Percentiles rank a stretch among this genome's conserved stretches.
Conservation (phyloP, 1,140 invertebrate species). For the Heliconius hermathena region DNA sequence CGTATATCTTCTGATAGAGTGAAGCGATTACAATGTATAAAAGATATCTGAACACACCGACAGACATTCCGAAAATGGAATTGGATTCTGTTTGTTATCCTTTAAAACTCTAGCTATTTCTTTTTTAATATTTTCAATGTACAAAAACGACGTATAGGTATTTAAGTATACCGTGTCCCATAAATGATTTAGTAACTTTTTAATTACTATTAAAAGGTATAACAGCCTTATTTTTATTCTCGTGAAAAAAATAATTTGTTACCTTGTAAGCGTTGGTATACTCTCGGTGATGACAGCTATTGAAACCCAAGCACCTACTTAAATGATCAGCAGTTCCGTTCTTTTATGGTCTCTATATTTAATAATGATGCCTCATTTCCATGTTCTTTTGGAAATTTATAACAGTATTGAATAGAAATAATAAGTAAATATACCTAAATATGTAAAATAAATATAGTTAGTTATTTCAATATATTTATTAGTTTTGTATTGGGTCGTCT, state of each 20-base stretch:
- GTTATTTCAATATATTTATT: too few species aligned
- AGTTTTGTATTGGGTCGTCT: too few species aligned
- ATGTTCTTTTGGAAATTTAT: not conserved
- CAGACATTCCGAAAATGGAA: too few species aligned
- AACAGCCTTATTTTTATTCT: not conserved
- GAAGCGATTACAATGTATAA: too few species aligned
- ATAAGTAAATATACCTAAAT: not conserved
- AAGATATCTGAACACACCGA: too few species aligned
- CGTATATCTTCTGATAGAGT: too few species aligned
- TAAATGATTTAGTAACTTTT: too few species aligned
- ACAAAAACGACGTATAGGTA: too few species aligned
- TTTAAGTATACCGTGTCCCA: too few species aligned
- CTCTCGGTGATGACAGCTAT: not conserved
- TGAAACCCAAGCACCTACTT: not conserved
- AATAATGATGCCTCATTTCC: not conserved
- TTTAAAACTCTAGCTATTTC: too few species aligned
- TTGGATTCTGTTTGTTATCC: too few species aligned
- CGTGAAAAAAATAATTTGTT: not conserved
- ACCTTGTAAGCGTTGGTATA: not conserved
- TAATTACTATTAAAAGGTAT: not conserved
- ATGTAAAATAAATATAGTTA: not conserved
- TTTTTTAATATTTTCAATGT: too few species aligned
- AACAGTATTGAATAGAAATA: not conserved
- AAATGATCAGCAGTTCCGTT: conserved; percentile 13
- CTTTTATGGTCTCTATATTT: not conserved